Conservation (phyloP, 2,888 invertebrate species). For the Fragum sueziense region DNA sequence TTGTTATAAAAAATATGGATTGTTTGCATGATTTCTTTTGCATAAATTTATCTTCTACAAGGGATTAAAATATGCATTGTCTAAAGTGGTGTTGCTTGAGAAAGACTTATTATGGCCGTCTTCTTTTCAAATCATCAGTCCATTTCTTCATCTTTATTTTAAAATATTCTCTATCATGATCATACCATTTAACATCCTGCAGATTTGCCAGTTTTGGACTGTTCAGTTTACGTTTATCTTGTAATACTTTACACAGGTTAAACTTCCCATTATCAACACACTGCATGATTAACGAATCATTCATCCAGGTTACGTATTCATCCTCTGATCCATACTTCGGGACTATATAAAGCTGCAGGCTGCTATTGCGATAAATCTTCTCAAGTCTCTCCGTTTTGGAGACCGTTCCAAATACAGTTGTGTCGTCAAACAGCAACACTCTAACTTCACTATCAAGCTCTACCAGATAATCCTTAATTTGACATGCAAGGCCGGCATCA, state of each 20-base stretch:
- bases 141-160: neutral
- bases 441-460: neutral
- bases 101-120: neutral
- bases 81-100: no score
- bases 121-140: neutral
- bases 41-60: no score
- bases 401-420: neutral
- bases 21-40: no score
- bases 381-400: neutral
- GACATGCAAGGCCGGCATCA: neutral
- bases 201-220: neutral
- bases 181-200: conserved; percentile 16
- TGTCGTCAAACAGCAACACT: neutral
- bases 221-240: neutral
- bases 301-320: neutral
- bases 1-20: no score
- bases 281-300: conserved; percentile 2
- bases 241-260: neutral
- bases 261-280: neutral
- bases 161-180: neutral
- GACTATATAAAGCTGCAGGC: conserved; percentile 10
- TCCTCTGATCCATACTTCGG: neutral
- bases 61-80: no score
- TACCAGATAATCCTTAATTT: neutral
- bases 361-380: neutral